Conservation (phyloP, 2,797 vertebrate species). For the Anguilla anguilla region DNA sequence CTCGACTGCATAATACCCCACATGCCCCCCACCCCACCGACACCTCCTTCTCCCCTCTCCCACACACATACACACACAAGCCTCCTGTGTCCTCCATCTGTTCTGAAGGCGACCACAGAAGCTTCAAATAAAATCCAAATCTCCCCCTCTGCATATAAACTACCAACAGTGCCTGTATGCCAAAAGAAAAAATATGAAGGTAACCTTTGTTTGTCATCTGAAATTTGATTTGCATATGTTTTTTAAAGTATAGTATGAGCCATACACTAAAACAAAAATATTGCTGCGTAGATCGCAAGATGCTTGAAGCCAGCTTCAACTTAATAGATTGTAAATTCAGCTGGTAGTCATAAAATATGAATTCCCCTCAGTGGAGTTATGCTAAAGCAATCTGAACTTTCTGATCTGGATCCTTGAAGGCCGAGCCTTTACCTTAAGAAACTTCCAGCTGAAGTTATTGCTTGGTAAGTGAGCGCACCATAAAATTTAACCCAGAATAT, state of each 20-base stretch:
- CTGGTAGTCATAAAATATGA: background rate
- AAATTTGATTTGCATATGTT: background rate
- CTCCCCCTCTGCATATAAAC: background rate
- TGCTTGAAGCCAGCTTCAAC: background rate
- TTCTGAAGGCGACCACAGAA: background rate
- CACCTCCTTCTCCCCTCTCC: background rate
- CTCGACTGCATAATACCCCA: background rate
- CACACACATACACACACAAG: background rate
- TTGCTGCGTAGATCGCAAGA: background rate
- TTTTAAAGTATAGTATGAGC: slow-evolving; percentile 3
- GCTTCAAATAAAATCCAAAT: background rate
- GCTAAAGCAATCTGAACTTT: background rate
- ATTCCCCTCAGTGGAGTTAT: background rate
- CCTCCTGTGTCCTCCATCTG: slow-evolving; percentile 15
- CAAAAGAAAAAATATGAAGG: background rate
- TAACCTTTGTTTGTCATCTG: background rate
- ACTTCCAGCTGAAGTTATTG: background rate
- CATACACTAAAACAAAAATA: background rate
- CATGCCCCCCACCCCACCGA: background rate
- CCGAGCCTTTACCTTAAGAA: background rate
- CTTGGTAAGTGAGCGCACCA: background rate
- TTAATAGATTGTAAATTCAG: background rate
- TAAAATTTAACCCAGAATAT: background rate
- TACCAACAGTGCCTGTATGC: background rate
- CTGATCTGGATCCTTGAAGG: background rate